These are phyloP conservation scores for Oreotrochilus melanogaster DNA, from an alignment of 2,113 vertebrate genomes.

Conservation along the genomic window DNA sequence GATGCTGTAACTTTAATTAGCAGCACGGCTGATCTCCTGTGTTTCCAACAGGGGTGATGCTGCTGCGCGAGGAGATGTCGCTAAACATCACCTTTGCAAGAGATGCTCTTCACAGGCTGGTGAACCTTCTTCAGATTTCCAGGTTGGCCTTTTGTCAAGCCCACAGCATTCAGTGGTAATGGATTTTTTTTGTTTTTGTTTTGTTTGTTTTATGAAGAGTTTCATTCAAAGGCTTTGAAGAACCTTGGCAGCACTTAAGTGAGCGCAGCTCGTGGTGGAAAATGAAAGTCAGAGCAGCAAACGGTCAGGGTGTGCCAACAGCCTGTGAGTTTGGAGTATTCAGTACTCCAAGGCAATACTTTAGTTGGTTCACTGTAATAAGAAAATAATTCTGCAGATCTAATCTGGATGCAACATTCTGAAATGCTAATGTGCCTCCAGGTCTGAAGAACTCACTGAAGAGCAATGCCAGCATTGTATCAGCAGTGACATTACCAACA, in stretches of 20 bases:
- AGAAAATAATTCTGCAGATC: slow-evolving; percentile 20
- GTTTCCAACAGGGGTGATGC: not conserved
- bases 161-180: not conserved
- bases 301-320: not conserved
- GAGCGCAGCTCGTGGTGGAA: not conserved
- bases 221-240: slow-evolving; percentile 59
- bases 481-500: not conserved
- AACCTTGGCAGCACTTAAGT: slow-evolving; percentile 26
- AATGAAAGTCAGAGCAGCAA: slow-evolving; percentile 1
- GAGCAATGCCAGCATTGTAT: not conserved
- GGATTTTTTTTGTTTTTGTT: slow-evolving; percentile 60
- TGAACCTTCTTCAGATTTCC: not conserved
- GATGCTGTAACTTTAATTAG: slow-evolving; percentile 30
- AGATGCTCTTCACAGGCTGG: not conserved
- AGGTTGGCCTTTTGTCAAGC: not conserved
- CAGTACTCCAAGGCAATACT: not conserved
- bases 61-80: fast-evolving
- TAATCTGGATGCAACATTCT: not conserved
- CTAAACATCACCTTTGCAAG: not conserved
- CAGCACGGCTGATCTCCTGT: not conserved
- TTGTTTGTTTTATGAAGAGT: slow-evolving; percentile 65
- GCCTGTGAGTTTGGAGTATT: not conserved
- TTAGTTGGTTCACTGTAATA: not conserved
- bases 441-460: slow-evolving; percentile 28
- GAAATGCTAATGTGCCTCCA: slow-evolving; percentile 29